Evolutionary conservation across 1,140 invertebrate genomes (phyloP).

Genomic region (Bombus difficillimus): DNA sequence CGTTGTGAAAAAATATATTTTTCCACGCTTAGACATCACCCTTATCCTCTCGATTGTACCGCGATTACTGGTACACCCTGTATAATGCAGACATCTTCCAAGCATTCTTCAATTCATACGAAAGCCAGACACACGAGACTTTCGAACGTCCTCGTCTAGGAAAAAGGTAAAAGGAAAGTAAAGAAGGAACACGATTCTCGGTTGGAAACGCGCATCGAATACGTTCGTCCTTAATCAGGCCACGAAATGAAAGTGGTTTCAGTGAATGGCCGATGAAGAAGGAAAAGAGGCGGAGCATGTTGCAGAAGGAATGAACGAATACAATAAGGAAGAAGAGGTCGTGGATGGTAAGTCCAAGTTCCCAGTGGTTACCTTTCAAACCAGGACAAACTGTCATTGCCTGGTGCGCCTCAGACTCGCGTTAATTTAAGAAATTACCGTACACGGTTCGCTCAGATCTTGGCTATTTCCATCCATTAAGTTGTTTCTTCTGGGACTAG

Average conservation of each 20-base stretch:
- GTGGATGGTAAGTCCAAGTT: neutral
- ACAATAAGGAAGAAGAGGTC: neutral
- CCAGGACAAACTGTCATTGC: neutral
- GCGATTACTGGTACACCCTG: too few species aligned
- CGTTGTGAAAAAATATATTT: too few species aligned
- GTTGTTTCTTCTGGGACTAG: constrained; percentile 3
- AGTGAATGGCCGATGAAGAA: too few species aligned
- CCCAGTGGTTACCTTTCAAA: neutral
- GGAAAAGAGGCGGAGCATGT: neutral
- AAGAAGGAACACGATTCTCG: neutral
- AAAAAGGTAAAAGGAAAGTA: neutral
- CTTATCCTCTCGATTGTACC: too few species aligned
- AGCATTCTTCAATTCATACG: neutral
- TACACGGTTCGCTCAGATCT: too few species aligned
- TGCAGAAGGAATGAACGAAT: neutral
- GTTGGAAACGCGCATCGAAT: constrained; percentile 15
- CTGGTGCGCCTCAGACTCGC: neutral
- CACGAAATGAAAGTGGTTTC: constrained; percentile 39
- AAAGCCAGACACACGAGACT: constrained; percentile 25
- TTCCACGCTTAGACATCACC: too few species aligned
- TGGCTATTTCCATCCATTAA: constrained; percentile 6
- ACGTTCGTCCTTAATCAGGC: constrained; percentile 49
- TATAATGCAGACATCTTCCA: neutral
- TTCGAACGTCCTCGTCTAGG: neutral
- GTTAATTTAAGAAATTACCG: constrained; percentile 32